Evolutionary conservation across 2,113 vertebrate genomes (phyloP), one percentile per base, ranked within the genome.

Genomic region (Lipophrys pholis): DNA sequence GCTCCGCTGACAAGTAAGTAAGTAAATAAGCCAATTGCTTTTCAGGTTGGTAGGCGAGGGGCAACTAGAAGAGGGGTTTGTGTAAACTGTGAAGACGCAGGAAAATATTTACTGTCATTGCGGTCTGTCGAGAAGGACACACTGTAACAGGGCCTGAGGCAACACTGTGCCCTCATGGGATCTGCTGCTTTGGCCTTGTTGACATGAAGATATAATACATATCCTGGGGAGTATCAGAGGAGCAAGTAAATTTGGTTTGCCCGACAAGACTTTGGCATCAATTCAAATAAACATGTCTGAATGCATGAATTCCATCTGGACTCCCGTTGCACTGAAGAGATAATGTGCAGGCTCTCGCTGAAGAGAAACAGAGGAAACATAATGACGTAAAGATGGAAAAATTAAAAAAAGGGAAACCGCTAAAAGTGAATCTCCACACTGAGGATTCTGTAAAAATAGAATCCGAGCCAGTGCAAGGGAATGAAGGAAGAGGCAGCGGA

Each of bases 1-100:
- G 62, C 54, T 87, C 48, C 69, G 53, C 82, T 81, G 84, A 79
- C 82, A 72, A 45, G 12, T 41, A 49, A 38, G 77, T 67, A 70
- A 87, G 83, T 78, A 89, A 92, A 91, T 76, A 88, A 88, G 81
- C 70, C 83, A 87, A 78, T 69, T 88, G 73, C 69, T 85, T 77
- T 84, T 81, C 57, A 71, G 66, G 72, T 74, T 76, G 39, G 62
- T 53, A 43, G 39, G n/a, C 41, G 36, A 35, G 51, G 52, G 69
- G 51, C 15, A 52, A 62, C 72, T 81, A 5, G 21, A 4, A 54
- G 67, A 50, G 51, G 50, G 61, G 21, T 61, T 84, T 81, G 69
- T 66, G 17, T 58, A 85, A 85, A 81, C 80, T 7, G 65, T 64
- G 55, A 15, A 17, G 15, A 41, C 54, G 15, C 70, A 16, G 54